Base-by-base conservation (phyloP, 2,888 invertebrate species). In the Adelognathus sp. region DNA sequence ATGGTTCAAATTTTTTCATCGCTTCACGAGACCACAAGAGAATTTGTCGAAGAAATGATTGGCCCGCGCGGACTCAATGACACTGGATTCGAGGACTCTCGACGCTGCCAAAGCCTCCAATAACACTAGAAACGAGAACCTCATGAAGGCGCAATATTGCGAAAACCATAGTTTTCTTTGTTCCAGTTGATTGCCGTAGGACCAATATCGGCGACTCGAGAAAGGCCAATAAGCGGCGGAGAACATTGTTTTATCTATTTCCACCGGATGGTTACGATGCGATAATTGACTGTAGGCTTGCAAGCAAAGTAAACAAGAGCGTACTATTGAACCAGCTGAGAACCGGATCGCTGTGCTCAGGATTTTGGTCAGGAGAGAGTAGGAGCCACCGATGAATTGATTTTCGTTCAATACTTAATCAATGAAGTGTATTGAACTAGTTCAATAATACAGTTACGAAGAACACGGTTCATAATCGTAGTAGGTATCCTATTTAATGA, bases 51-150 rank as follows among this genome's bases (percentile, higher is more conserved):
- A 9, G 24, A n/a, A 21, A 18, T n/a, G 24, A 24, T 44, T 29
- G 36, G 3, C 33, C 36, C 27, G n/a, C 27, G 33, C 33, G 3
- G 64, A 52, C 24, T 66, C 64, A 52, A 24, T 36, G 50, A 33
- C 31, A 29, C 27, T n/a, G 16, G 14, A 50, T 27, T 52, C 52
- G 24, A 52, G 36, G 14, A 33, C 50, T 24, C 64, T 66, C 11
- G 50, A 33, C 3, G 7, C 56, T 31, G 7, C 11, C 14, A 50
- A n/a, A 33, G 50, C 24, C 9, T 21, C n/a, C 64, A 7, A 16
- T 66, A 11, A n/a, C n/a, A 52, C 52, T 24, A n/a, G 36, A 36
- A 50, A 66, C 27, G 64, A 50, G 36, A n/a, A 24, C 33, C 52
- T 44, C 36, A 52, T 66, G 33, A 21, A 52, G 50, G 7, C 27